Conservation (phyloP, 1,140 invertebrate genomes). For the Bombus waltoni region DNA sequence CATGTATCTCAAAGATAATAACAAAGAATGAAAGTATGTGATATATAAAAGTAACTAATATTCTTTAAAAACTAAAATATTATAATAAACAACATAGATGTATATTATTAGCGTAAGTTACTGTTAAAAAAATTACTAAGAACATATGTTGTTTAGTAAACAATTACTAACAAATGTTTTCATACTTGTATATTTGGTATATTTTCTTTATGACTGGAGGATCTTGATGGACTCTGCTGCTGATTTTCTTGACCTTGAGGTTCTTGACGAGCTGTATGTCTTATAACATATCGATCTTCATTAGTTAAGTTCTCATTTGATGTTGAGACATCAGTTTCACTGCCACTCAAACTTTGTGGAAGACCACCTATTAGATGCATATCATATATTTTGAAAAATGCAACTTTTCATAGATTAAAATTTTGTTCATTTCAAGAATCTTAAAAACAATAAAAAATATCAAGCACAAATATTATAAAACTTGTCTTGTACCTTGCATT, state of each 20-base stretch:
- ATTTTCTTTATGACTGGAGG: slow-evolving; percentile 82
- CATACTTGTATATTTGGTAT: slow-evolving; percentile 81
- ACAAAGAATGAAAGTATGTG: background rate
- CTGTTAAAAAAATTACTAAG: background rate
- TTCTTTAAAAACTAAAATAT: background rate
- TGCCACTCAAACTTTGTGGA: slow-evolving; percentile 90
- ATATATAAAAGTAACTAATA: background rate
- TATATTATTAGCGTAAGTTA: background rate
- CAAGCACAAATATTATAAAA: background rate
- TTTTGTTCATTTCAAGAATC: background rate
- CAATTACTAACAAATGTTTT: background rate
- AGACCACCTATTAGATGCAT: slow-evolving; percentile 81
- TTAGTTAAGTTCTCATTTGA: slow-evolving; percentile 95
- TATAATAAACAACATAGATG: background rate
- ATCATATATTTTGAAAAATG: background rate
- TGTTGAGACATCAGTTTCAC: slow-evolving; percentile 95
- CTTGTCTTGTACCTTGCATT: slow-evolving; percentile 78
- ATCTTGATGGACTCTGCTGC: slow-evolving; percentile 82
- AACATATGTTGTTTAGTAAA: background rate
- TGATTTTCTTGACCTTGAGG: slow-evolving; percentile 95
- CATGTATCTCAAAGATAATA: background rate
- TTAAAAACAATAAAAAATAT: background rate
- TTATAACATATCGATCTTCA: slow-evolving; percentile 92
- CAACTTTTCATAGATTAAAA: background rate
- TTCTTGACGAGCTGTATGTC: slow-evolving; percentile 93